Conservation (phyloP, 2,113 vertebrate species). For the Glaucomys volans region DNA sequence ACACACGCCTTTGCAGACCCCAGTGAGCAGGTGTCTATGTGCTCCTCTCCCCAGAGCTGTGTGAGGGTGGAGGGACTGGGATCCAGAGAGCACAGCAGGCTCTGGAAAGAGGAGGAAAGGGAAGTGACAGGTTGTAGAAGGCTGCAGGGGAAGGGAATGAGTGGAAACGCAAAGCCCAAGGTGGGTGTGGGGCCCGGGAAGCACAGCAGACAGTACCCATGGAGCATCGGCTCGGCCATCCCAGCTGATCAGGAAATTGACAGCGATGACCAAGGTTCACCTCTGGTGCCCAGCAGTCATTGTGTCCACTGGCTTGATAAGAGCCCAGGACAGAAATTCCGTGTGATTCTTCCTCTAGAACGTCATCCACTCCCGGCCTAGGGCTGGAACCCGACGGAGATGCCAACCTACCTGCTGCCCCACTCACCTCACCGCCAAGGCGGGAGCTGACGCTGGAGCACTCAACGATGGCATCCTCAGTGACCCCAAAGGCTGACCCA, state of each 20-base stretch:
- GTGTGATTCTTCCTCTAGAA: slow-evolving; percentile 50
- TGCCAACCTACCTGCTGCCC: slow-evolving; percentile 35
- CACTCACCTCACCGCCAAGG: slow-evolving; percentile 11
- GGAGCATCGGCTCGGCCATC: neutral
- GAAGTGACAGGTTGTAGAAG: slow-evolving; percentile 45
- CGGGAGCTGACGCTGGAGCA: neutral
- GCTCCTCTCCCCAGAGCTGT: neutral
- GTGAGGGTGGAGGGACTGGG: neutral
- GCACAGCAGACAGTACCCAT: neutral
- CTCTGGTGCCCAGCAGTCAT: slow-evolving; percentile 37
- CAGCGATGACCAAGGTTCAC: neutral
- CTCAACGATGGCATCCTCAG: neutral
- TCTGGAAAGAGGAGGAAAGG: neutral
- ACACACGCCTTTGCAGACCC: fast-evolving
- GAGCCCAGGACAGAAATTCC: slow-evolving; percentile 50
- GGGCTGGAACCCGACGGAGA: slow-evolving; percentile 37
- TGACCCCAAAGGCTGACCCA: slow-evolving; percentile 37
- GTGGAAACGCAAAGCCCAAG: neutral
- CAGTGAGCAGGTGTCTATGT: neutral
- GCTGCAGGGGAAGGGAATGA: neutral
- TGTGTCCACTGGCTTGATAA: slow-evolving; percentile 33
- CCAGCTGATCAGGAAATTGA: neutral
- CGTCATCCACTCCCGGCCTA: neutral
- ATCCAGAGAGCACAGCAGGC: slow-evolving; percentile 58
- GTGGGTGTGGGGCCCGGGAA: neutral